Conservation (phyloP, 2,113 vertebrate species). For the Platichthys flesus region DNA sequence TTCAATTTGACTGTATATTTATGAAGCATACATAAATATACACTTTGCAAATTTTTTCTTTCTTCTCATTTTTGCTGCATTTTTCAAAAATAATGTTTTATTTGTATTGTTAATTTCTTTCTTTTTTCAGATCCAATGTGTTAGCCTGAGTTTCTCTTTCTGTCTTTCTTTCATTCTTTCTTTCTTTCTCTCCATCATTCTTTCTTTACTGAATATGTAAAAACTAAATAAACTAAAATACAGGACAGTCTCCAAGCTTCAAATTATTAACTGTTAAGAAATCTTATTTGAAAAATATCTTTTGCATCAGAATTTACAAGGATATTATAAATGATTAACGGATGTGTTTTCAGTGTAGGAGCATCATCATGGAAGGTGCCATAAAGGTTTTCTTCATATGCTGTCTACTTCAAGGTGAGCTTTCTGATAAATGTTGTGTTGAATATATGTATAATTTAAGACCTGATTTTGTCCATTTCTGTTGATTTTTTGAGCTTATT, state of each 20-base stretch:
- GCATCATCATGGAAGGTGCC: conserved; percentile 42
- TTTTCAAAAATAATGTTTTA: too few species aligned
- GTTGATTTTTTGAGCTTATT: neutral
- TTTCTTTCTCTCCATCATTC: too few species aligned
- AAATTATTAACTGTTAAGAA: neutral
- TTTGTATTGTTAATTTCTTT: too few species aligned
- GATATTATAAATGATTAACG: neutral
- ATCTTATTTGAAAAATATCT: neutral
- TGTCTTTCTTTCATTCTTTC: too few species aligned
- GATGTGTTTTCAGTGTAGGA: neutral
- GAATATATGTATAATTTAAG: neutral
- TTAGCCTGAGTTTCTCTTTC: too few species aligned
- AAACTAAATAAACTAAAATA: too few species aligned
- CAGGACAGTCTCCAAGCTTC: neutral
- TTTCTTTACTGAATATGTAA: too few species aligned
- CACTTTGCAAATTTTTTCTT: too few species aligned
- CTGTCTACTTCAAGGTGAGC: conserved; percentile 65
- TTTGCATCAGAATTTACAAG: neutral
- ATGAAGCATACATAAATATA: neutral
- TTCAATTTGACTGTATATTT: too few species aligned
- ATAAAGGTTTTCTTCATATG: conserved; percentile 47
- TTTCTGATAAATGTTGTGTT: neutral
- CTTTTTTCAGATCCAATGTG: too few species aligned
- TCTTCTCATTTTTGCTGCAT: too few species aligned
- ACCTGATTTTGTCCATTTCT: neutral